Evolutionary conservation across 2,888 invertebrate species (phyloP), one percentile per base, ranked within the genome.

Genomic region (Lypha dubia): DNA sequence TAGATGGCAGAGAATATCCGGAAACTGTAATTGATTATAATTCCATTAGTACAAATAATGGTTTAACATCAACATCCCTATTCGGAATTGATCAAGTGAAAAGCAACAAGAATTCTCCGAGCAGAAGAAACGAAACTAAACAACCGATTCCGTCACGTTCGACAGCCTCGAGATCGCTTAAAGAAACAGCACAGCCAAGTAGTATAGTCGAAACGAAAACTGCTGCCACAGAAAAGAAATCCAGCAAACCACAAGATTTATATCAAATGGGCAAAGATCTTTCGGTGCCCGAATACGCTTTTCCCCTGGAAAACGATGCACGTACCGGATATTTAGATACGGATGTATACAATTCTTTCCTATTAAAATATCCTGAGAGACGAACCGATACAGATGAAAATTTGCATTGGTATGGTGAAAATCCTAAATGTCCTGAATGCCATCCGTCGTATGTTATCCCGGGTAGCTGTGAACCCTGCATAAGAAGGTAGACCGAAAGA

Each of bases 401-500:
- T n/a, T 86, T 86, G 28, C 89, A 88, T 86, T 93, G 92, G 91
- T 94, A 93, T 86, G 94, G 94, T 9, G 94, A 94, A 89, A 94
- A 94, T 88, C 93, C 94, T 0, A 92, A 93, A 60, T 95, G 95
- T 80, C 94, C 94, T 0, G 94, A 95, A 86, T 95, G 95, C 88
- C 94, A 95, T 89, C 95, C 95, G 0, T 94, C 94, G 1, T 95
- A 94, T 88, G 90, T 95, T 17, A 91, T 92, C 65, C 94, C 94
- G 0, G 94, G 94, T n/a, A 93, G 93, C 15, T 95, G 95, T 88
- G 93, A 94, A 88, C 95, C 95, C 3, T 95, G 95, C 87, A 93
- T 95, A 62, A 93, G 94, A 28, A 92, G 93, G 87, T 91, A 90
- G 88, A 87, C 62, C 1, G 63, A 32, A 15, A 13, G 38, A 38